Conservation (phyloP, 2,113 vertebrate species). For the Pantherophis guttatus region DNA sequence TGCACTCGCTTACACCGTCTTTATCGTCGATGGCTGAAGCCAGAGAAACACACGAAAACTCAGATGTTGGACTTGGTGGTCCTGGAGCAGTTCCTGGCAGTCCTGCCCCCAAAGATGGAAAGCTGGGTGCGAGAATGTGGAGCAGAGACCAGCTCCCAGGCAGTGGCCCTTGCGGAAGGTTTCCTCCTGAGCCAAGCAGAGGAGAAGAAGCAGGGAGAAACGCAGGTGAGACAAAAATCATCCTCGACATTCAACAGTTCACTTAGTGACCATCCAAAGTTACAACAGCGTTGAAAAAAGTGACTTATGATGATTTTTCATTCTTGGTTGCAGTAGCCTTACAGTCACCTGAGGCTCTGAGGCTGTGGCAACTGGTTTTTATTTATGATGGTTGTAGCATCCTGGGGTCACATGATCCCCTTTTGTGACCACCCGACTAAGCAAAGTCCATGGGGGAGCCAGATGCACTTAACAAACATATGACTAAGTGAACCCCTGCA, state of each 20-base stretch:
- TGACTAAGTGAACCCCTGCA: too few species aligned
- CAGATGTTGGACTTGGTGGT: background rate
- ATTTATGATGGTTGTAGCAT: too few species aligned
- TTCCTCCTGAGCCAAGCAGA: background rate
- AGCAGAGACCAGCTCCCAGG: background rate
- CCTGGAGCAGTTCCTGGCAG: background rate
- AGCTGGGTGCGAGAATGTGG: background rate
- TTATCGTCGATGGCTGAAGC: background rate
- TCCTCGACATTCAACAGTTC: background rate
- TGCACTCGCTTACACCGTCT: background rate
- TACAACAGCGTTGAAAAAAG: background rate
- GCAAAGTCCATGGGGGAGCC: too few species aligned
- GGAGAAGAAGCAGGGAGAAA: background rate
- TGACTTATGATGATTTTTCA: background rate
- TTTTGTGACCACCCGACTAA: too few species aligned
- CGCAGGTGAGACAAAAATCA: background rate
- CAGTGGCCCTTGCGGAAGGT: background rate
- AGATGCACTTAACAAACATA: too few species aligned
- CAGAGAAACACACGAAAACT: background rate
- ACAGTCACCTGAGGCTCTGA: too few species aligned
- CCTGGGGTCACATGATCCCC: too few species aligned
- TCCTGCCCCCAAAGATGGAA: background rate
- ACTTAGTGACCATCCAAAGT: background rate
- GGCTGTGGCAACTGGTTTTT: too few species aligned
- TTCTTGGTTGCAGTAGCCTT: too few species aligned